phyloP scores from a whole-genome alignment of 1,140 invertebrate genomes.

The Melipona quadrifasciata region DNA sequence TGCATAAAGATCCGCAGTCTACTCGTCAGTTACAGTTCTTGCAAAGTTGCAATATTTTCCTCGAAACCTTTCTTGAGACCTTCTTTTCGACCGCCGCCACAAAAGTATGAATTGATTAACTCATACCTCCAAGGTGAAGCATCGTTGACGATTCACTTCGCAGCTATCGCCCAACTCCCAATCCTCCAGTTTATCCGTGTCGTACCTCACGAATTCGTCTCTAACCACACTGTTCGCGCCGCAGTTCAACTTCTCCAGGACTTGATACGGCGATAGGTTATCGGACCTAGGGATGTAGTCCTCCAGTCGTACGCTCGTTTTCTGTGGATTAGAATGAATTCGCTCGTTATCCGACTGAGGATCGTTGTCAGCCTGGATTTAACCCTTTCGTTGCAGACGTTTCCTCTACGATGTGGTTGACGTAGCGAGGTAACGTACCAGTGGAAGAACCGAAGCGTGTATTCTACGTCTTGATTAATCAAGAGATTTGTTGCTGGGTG shows the following conservation, averaged over 20 bases:
- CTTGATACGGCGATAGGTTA: slow-evolving; percentile 75
- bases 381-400: not conserved
- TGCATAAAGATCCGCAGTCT: no score
- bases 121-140: slow-evolving; percentile 47
- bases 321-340: slow-evolving; percentile 51
- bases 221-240: slow-evolving; percentile 58
- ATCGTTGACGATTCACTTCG: slow-evolving; percentile 45
- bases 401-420: not conserved
- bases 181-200: slow-evolving; percentile 78
- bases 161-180: slow-evolving; percentile 79
- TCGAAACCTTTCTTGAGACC: no score
- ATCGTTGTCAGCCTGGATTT: not conserved
- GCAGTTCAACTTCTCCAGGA: slow-evolving; percentile 70
- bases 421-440: not conserved
- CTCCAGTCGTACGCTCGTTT: slow-evolving; percentile 71
- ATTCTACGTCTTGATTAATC: not conserved
- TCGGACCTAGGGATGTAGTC: slow-evolving; percentile 78
- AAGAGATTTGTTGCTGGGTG: not conserved
- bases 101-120: not conserved
- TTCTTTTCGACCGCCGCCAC: no score
- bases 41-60: no score
- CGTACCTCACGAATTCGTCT: slow-evolving; percentile 76
- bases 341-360: not conserved
- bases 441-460: not conserved
- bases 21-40: no score